Percentiles rank a stretch among this genome's conserved stretches.
Conservation (phyloP, 2,113 vertebrate genomes). For the Agelaius phoeniceus region DNA sequence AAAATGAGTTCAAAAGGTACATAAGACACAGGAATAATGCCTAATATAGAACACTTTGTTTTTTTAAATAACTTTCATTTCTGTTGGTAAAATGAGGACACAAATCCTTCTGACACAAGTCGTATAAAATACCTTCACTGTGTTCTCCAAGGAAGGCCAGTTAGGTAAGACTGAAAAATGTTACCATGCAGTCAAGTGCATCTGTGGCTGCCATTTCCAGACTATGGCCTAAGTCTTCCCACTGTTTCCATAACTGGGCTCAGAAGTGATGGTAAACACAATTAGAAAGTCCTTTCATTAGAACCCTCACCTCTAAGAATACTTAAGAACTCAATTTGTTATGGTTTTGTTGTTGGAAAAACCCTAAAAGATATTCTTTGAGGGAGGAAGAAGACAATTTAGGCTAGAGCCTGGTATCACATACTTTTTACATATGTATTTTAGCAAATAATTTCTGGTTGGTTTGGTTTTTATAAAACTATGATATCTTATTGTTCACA, state of each 20-base stretch:
- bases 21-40: background rate
- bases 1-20: background rate
- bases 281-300: background rate
- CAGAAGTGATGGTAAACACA: background rate
- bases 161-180: background rate
- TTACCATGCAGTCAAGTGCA: background rate
- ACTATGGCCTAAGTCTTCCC: background rate
- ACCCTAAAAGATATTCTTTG: background rate
- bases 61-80: background rate
- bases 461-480: accelerated
- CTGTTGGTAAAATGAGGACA: background rate
- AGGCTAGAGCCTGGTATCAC: background rate
- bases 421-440: background rate
- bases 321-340: background rate
- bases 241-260: background rate
- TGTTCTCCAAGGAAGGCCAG: background rate
- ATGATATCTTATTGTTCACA: background rate
- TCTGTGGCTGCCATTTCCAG: background rate
- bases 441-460: background rate
- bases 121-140: background rate
- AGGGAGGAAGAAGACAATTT: background rate
- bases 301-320: background rate
- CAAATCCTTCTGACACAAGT: background rate
- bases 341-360: background rate
- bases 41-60: background rate